phyloP scores from a whole-genome alignment of 2,113 vertebrate genomes.

The Aptenodytes patagonicus region DNA sequence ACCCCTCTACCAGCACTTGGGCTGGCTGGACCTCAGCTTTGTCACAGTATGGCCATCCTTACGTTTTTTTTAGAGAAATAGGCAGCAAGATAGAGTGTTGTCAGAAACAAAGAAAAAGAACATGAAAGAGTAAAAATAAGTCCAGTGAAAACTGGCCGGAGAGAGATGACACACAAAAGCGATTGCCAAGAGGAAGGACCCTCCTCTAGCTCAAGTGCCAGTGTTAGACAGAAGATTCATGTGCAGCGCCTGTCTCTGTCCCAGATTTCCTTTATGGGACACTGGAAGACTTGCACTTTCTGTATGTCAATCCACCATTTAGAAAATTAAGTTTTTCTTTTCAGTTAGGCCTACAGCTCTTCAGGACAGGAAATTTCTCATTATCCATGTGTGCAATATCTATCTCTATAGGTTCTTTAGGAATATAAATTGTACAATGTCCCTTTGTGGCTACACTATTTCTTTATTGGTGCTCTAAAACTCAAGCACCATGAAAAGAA shows the following conservation, averaged over 20 bases:
- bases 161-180: neutral
- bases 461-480: neutral
- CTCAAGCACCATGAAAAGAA: neutral
- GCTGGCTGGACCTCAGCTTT: neutral
- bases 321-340: neutral
- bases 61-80: neutral
- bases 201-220: neutral
- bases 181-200: neutral
- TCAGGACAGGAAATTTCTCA: neutral
- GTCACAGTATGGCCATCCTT: neutral
- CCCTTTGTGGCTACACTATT: neutral
- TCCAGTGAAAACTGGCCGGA: neutral
- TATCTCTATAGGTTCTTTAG: neutral
- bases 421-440: neutral
- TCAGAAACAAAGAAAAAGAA: neutral
- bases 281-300: neutral
- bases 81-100: neutral
- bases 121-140: neutral
- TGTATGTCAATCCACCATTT: neutral
- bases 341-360: neutral
- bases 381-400: neutral
- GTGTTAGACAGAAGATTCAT: neutral
- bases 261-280: neutral
- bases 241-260: neutral
- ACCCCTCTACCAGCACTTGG: neutral